Base-by-base conservation (phyloP, 1,140 invertebrate genomes). In the Archivesica marissinica region DNA sequence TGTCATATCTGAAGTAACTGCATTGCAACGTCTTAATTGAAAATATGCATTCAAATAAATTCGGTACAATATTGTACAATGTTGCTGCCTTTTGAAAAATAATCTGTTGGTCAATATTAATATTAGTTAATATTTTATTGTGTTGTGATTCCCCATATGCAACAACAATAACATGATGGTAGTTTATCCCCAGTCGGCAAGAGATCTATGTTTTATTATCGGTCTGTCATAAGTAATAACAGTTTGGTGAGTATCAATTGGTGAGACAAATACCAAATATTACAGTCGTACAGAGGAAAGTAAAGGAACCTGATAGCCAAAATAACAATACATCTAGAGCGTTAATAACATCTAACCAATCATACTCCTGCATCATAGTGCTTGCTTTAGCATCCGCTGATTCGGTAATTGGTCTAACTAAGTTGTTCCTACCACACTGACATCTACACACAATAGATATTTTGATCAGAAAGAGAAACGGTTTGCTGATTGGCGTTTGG, bases 281-380 rank as follows among this genome's bases (percentile, higher is more conserved):
- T 38, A 72, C 28, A 25, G 28, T 11, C 13, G 66, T 72, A 30
- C 39, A 44, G 30, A 72, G 20, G 20, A 41, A 41, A 0, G 38
- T 72, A 25, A 72, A 41, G 4, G 25, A 0, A 0, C 41, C 17
- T 7, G 44, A 72, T 9, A 72, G 20, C 66, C 66, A 72, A 47
- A 72, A 72, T 17, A 41, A 72, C 6, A 44, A 23, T 44, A 9
- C 41, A 30, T 72, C 66, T 44, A 72, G 41, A 13, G 66, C 66
- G n/a, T 41, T 25, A 25, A 44, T 25, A n/a, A 72, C 66, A 44
- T 72, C 38, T 72, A 13, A 17, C 66, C 66, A 72, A 30, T 72
- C 20, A 25, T 25, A 50, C 7, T 15, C 20, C 30, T 7, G 30
- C n/a, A 30, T 4, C 2, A n/a, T 30, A 15, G 6, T 2, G 23